These are phyloP conservation scores for Drosophila borborema DNA, from an alignment of 2,888 invertebrate species.

Conservation along the genomic window DNA sequence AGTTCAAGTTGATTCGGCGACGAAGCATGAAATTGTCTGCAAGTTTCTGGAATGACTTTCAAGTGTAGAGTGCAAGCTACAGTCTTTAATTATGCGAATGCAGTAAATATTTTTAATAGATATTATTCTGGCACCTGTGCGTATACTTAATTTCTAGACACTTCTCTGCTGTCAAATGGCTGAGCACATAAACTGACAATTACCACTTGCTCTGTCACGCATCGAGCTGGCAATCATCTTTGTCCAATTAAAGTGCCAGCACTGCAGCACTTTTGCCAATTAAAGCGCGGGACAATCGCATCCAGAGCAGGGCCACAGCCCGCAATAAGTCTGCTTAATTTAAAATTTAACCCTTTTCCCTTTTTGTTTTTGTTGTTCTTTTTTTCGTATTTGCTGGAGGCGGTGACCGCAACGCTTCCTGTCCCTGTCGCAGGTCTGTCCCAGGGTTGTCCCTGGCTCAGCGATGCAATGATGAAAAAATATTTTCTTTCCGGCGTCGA, in stretches of 20 bases:
- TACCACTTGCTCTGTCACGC: slow-evolving; percentile 18
- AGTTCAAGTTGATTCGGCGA: slow-evolving; percentile 23
- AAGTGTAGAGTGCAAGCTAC: slow-evolving; percentile 5
- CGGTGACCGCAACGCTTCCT: slow-evolving; percentile 70
- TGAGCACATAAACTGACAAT: slow-evolving; percentile 16
- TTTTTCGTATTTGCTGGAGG: slow-evolving; percentile 52
- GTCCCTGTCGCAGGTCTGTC: slow-evolving; percentile 31
- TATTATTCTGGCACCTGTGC: slow-evolving; percentile 3
- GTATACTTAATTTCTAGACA: slow-evolving; percentile 18
- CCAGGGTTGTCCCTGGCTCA: slow-evolving; percentile 31
- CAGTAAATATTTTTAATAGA: slow-evolving; percentile 24
- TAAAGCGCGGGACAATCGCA: slow-evolving; percentile 48
- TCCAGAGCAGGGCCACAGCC: slow-evolving; percentile 19
- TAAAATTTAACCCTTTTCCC: slow-evolving; percentile 71
- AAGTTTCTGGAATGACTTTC: slow-evolving; percentile 23
- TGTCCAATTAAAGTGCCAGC: slow-evolving; percentile 61
- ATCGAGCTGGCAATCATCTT: slow-evolving; percentile 60
- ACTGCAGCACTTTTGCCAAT: slow-evolving; percentile 54
- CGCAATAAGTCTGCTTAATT: slow-evolving; percentile 65
- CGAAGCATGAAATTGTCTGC: slow-evolving; percentile 45
- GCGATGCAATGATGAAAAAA: slow-evolving; percentile 69
- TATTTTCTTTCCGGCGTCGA: slow-evolving; percentile 57
- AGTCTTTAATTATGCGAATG: slow-evolving; percentile 13
- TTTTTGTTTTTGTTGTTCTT: neutral
- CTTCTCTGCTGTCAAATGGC: slow-evolving; percentile 24